Evolutionary conservation across 1,140 invertebrate species (phyloP), one percentile per base, ranked within the genome.

Genomic region (Calliopsis andreniformis): DNA sequence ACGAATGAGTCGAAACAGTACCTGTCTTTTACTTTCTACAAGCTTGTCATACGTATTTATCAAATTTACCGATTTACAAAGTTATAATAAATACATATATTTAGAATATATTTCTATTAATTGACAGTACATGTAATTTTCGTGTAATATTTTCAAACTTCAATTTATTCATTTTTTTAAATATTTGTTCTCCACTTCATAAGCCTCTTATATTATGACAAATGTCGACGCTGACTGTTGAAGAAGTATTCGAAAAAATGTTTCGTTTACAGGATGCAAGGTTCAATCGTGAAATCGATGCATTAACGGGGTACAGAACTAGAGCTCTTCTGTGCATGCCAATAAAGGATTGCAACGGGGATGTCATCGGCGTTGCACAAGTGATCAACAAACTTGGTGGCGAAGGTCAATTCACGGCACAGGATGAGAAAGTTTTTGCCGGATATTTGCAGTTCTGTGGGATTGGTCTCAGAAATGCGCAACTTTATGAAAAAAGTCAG

Each of bases 391-490:
- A 99, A 93, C 94, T 96, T 82, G 89, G 88, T 6, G 95, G 95
- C 85, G 96, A 96, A 85, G 93, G 94, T 76, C 94, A 95, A 86
- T 95, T 98, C 92, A 97, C 96, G 23, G 90, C 94, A 73, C 95
- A 96, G 87, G 98, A 99, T 90, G 97, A 98, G 91, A 96, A 98
- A 91, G 95, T 99, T 45, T 99, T 99, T 92, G 94, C 96, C 2
- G 96, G 97, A 55, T 99, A 98, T 91, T 94, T 99, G 35, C 97
- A 98, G 88, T 99, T 99, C 92, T 99, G 98, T 92, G 98, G 98
- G 55, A 99, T 99, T 83, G 98, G 98, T 4, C 92, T 98, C 43
- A 94, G 97, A 62, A 99, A 99, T 91, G 98, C 98, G 25, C 97
- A 98, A 90, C 93, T 98, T 5, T 99, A 98, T 91, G 97, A 99